phyloP scores from a whole-genome alignment of 2,113 vertebrate species.

The Heterotilapia buettikoferi region DNA sequence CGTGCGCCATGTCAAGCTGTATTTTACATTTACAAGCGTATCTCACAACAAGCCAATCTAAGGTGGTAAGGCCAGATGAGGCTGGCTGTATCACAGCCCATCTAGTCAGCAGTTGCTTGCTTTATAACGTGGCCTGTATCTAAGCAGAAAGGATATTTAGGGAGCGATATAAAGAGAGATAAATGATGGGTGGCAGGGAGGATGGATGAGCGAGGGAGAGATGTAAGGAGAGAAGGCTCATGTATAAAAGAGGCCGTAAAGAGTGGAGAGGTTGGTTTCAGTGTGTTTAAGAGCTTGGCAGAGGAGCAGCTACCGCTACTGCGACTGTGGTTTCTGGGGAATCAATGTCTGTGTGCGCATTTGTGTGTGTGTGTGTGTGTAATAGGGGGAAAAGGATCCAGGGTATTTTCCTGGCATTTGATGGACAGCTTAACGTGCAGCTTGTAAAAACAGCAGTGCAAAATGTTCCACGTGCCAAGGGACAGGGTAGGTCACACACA shows the following conservation, averaged over 20 bases:
- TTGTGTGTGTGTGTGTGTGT: background rate
- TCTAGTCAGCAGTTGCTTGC: slow-evolving; percentile 46
- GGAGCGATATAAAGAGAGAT: slow-evolving; percentile 35
- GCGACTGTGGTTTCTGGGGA: slow-evolving; percentile 47
- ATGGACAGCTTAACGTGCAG: slow-evolving; percentile 58
- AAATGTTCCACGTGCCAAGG: slow-evolving; percentile 62
- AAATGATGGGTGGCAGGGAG: slow-evolving; percentile 41
- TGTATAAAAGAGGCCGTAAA: slow-evolving; percentile 45
- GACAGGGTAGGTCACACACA: slow-evolving; percentile 37
- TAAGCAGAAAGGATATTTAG: slow-evolving; percentile 65
- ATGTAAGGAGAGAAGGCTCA: slow-evolving; percentile 55
- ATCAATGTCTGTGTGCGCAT: slow-evolving; percentile 9
- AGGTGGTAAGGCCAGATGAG: slow-evolving; percentile 37
- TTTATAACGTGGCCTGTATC: slow-evolving; percentile 46
- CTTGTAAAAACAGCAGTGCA: slow-evolving; percentile 65
- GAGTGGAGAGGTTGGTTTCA: slow-evolving; percentile 51
- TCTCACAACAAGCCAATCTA: slow-evolving; percentile 40
- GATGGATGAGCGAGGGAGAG: slow-evolving; percentile 4
- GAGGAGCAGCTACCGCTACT: slow-evolving; percentile 20
- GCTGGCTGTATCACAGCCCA: slow-evolving; percentile 18
- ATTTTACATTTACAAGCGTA: slow-evolving; percentile 58
- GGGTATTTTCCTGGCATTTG: slow-evolving; percentile 59
- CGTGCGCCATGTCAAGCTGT: slow-evolving; percentile 18
- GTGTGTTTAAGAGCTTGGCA: slow-evolving; percentile 61
- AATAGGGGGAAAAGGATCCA: slow-evolving; percentile 24